phyloP scores from a whole-genome alignment of 2,888 invertebrate genomes.

The Neoascia interrupta region DNA sequence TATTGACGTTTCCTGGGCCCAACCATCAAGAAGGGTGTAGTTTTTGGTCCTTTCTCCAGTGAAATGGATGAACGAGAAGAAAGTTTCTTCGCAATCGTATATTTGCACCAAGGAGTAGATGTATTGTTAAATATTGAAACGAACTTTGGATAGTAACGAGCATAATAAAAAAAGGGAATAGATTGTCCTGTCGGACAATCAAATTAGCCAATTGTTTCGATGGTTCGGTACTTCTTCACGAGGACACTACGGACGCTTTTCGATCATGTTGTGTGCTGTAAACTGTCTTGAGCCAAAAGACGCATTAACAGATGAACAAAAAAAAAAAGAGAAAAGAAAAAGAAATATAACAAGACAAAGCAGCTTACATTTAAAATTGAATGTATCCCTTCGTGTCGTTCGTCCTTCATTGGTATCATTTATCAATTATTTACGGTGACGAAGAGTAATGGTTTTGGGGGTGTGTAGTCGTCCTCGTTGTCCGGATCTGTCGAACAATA shows the following conservation, averaged over 20 bases:
- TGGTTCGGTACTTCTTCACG: background rate
- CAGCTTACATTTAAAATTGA: conserved; percentile 39
- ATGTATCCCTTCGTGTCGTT: conserved; percentile 37
- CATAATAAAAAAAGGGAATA: conserved; percentile 4
- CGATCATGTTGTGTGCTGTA: background rate
- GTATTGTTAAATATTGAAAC: conserved; percentile 43
- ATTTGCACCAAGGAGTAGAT: background rate
- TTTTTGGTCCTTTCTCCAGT: background rate
- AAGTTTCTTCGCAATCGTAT: background rate
- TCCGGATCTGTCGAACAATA: conserved; percentile 59
- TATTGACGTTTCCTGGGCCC: conserved; percentile 54
- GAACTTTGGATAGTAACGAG: conserved; percentile 27
- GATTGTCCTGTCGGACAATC: conserved; percentile 42
- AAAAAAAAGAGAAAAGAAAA: background rate
- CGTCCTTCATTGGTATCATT: conserved; percentile 67
- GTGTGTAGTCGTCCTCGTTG: conserved; percentile 28
- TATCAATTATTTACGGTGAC: conserved; percentile 69
- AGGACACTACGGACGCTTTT: background rate
- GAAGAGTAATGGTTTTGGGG: conserved; percentile 63
- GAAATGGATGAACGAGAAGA: background rate
- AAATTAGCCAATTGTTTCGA: conserved; percentile 17
- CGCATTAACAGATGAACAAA: background rate
- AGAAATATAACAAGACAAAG: conserved; percentile 4
- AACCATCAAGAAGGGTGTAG: conserved; percentile 1
- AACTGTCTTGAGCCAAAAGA: background rate